Percentiles rank a stretch among this genome's conserved stretches.
These are phyloP conservation scores for Protomyctophum bolini DNA, from an alignment of 2,113 vertebrate genomes.

Conservation along the genomic window DNA sequence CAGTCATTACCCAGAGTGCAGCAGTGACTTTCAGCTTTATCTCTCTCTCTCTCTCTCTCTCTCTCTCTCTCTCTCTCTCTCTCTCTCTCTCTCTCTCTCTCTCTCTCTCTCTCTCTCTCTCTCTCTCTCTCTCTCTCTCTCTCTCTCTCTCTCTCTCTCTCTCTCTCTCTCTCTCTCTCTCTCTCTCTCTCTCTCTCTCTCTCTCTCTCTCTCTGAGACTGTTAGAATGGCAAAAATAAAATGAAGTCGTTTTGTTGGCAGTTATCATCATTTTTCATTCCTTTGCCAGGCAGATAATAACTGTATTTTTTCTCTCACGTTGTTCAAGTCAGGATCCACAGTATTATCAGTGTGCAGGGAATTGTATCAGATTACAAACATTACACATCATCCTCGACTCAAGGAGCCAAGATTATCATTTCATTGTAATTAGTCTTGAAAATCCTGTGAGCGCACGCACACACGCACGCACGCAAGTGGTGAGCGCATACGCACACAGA, in stretches of 20 bases:
- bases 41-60: neutral
- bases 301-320: neutral
- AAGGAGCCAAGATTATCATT: neutral
- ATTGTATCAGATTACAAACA: conserved; percentile 4
- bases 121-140: neutral
- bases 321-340: neutral
- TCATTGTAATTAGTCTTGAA: conserved; percentile 23
- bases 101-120: conserved; percentile 17
- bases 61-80: no score
- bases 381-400: neutral
- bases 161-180: conserved; percentile 15
- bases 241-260: conserved; percentile 9
- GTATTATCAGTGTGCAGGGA: neutral
- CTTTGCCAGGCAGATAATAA: conserved; percentile 9
- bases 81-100: conserved; percentile 15
- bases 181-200: no score
- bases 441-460: neutral
- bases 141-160: conserved; percentile 30
- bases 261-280: conserved; percentile 25
- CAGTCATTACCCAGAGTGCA: conserved; percentile 55
- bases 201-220: conserved; percentile 27
- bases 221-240: neutral
- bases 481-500: no score
- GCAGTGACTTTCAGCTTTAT: conserved; percentile 38
- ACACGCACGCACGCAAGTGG: no score